phyloP scores from a whole-genome alignment of 2,888 invertebrate genomes.

The Chironomus tentans region DNA sequence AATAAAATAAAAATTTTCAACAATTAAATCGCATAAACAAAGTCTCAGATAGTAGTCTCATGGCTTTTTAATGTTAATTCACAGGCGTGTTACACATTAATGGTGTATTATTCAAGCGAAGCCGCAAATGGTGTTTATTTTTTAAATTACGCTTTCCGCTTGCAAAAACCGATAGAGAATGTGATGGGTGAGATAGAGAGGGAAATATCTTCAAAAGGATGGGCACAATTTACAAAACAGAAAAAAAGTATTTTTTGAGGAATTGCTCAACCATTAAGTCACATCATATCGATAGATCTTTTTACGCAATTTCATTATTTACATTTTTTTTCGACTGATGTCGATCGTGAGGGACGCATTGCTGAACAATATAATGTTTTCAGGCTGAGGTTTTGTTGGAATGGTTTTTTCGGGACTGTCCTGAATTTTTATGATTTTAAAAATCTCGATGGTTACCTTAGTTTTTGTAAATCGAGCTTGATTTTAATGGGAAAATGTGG shows the following conservation, averaged over 20 bases:
- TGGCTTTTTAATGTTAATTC: constrained; percentile 24
- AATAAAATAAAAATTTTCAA: background rate
- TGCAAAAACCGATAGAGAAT: background rate
- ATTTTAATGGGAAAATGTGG: too few species aligned
- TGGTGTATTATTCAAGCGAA: constrained; percentile 9
- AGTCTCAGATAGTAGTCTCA: background rate
- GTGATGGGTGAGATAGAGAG: background rate
- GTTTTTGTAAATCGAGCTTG: too few species aligned
- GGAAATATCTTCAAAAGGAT: background rate
- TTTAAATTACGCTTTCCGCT: constrained; percentile 22
- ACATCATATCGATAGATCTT: background rate
- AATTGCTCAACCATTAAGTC: background rate
- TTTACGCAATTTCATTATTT: background rate
- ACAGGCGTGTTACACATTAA: constrained; percentile 24
- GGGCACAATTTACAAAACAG: background rate
- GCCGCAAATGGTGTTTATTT: constrained; percentile 25
- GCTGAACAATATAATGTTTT: background rate
- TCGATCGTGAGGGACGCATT: background rate
- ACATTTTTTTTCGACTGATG: background rate
- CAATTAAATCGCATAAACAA: background rate
- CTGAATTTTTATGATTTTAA: too few species aligned
- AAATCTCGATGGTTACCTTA: too few species aligned
- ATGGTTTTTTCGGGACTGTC: too few species aligned
- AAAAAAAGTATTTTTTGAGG: background rate
- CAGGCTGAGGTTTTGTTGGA: background rate